A percentile compares a stretch with the other conserved stretches of the same genome.
Evolutionary conservation across 2,113 vertebrate genomes (phyloP).

Genomic region (Oxyruncus cristatus): DNA sequence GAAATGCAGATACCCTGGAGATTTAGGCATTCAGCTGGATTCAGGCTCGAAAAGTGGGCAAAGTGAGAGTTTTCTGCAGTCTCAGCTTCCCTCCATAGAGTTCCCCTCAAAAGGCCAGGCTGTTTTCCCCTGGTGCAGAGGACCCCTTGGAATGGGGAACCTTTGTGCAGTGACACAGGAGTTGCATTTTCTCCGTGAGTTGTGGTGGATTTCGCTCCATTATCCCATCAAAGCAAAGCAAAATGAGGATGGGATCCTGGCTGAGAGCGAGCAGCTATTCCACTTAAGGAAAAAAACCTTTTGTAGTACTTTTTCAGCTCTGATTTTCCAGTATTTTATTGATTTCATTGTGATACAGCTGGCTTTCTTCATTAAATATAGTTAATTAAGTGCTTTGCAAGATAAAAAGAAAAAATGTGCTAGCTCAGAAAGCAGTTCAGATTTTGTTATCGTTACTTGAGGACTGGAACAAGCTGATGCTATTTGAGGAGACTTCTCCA

Average conservation of each 20-base stretch:
- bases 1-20: background rate
- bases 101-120: background rate
- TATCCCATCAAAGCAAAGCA: background rate
- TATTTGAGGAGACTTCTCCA: background rate
- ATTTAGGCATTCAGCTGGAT: background rate
- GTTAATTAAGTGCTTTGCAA: background rate
- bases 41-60: background rate
- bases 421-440: background rate
- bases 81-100: background rate
- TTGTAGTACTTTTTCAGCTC: background rate
- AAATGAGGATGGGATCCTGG: background rate
- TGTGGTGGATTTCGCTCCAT: background rate
- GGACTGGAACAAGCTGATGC: background rate
- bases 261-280: background rate
- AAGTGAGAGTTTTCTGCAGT: background rate
- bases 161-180: fast-evolving
- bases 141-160: background rate
- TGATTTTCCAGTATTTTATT: background rate
- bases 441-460: background rate
- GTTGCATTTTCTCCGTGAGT: fast-evolving
- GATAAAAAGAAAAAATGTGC: background rate
- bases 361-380: background rate
- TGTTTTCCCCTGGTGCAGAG: background rate
- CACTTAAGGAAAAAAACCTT: background rate
- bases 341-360: background rate